Conservation (phyloP, 2,888 invertebrate genomes). For the Aphidoletes aphidimyza region DNA sequence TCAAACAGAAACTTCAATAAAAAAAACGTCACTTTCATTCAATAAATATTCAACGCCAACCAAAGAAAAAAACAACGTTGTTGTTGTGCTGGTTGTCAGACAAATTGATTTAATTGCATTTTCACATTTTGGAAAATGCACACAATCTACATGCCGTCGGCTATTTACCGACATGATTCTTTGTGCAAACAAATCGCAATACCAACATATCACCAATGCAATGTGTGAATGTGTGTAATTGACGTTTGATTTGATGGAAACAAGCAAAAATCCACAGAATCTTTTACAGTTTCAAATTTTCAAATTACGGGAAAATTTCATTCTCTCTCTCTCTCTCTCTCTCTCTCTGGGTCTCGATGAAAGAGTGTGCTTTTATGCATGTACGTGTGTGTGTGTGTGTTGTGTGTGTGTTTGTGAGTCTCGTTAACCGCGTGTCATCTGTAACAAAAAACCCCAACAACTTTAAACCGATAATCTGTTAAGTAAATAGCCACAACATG, state of each 20-base stretch:
- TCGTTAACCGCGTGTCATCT: constrained; percentile 3
- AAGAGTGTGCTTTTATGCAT: background rate
- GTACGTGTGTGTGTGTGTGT: background rate
- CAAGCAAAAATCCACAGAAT: background rate
- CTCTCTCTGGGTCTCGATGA: background rate
- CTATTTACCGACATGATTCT: background rate
- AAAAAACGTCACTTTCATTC: background rate
- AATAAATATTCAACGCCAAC: too few species aligned
- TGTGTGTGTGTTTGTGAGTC: background rate
- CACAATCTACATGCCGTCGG: constrained; percentile 16
- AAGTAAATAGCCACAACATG: constrained; percentile 1
- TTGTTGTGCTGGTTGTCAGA: background rate
- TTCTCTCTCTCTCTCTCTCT: too few species aligned
- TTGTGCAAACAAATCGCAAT: background rate
- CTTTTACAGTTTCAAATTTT: too few species aligned
- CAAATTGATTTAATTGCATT: constrained; percentile 8
- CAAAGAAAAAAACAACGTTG: too few species aligned
- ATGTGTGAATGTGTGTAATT: background rate
- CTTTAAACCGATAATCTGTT: constrained; percentile 26
- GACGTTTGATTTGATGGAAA: background rate
- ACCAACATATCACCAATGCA: background rate
- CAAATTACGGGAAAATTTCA: too few species aligned
- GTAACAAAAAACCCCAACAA: background rate
- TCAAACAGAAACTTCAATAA: background rate
- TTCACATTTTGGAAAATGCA: constrained; percentile 2